A percentile compares a stretch with the other conserved stretches of the same genome.
Evolutionary conservation across 1,140 invertebrate genomes (phyloP).

Genomic region (Heliconius hewitsoni): DNA sequence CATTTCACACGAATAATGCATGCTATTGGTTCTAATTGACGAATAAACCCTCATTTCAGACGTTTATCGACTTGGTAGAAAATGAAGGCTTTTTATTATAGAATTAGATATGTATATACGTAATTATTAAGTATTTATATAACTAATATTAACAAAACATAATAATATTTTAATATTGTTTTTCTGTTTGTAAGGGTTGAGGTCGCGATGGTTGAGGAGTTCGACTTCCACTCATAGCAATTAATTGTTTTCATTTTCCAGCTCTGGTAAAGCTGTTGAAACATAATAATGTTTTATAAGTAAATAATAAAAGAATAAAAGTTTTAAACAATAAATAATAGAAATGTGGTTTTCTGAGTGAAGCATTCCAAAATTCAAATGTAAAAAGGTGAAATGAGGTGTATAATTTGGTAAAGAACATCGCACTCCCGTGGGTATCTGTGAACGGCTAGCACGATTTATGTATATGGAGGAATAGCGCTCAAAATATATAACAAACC

Average conservation of each 20-base stretch:
- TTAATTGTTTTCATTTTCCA: too few relatives aligned
- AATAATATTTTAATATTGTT: too few relatives aligned
- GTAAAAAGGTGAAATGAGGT: background rate
- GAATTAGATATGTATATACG: background rate
- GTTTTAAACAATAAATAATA: background rate
- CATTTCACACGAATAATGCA: constrained; percentile 49
- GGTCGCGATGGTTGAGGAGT: too few relatives aligned
- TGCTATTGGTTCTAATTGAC: constrained; percentile 40
- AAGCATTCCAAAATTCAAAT: background rate
- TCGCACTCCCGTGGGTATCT: background rate
- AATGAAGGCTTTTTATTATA: background rate
- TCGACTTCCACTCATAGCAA: too few relatives aligned
- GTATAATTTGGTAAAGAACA: background rate
- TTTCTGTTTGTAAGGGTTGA: too few relatives aligned
- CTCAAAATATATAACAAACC: background rate
- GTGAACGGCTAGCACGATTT: background rate
- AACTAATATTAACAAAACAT: too few relatives aligned
- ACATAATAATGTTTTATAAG: too few relatives aligned
- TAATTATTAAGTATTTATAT: too few relatives aligned
- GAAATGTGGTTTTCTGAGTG: background rate
- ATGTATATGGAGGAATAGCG: background rate
- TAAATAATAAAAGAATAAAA: background rate
- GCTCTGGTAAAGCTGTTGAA: too few relatives aligned
- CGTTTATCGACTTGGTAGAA: background rate
- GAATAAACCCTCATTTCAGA: constrained; percentile 15